Conservation (phyloP, 2,888 invertebrate species). For the Cephalotes varians region DNA sequence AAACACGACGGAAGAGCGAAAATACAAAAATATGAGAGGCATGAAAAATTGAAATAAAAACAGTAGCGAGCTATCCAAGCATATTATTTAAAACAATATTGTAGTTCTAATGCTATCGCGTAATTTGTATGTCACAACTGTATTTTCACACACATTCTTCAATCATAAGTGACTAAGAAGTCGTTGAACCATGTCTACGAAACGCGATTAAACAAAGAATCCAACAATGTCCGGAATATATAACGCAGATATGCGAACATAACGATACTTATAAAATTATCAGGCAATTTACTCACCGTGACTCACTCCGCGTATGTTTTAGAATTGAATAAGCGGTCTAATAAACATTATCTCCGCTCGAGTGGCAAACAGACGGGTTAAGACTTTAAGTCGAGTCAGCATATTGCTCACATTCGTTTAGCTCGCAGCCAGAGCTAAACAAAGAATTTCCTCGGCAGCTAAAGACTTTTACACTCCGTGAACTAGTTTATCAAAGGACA, state of each 20-base stretch:
- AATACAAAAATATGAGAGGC: slow-evolving; percentile 26
- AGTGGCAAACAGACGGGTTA: slow-evolving; percentile 22
- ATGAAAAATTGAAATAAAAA: slow-evolving; percentile 26
- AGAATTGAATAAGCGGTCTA: slow-evolving; percentile 41
- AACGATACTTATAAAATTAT: slow-evolving; percentile 1
- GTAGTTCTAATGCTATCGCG: background rate
- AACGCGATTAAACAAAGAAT: background rate
- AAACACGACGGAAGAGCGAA: slow-evolving; percentile 17
- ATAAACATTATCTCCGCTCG: slow-evolving; percentile 38
- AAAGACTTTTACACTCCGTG: background rate
- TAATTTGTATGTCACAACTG: background rate
- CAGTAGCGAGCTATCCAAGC: slow-evolving; percentile 2
- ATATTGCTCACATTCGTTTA: slow-evolving; percentile 2
- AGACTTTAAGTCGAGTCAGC: background rate
- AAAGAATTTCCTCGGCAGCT: background rate
- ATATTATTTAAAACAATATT: slow-evolving; percentile 9
- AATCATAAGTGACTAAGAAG: background rate
- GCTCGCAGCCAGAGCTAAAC: background rate
- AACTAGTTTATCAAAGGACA: background rate
- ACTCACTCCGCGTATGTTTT: slow-evolving; percentile 8
- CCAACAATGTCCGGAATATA: background rate
- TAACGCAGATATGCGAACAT: background rate
- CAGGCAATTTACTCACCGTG: background rate
- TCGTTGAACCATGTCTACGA: background rate
- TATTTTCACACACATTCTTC: background rate